A percentile compares a stretch with the other conserved stretches of the same genome.
These are phyloP conservation scores for Ispidina lecontei DNA, from an alignment of 2,797 vertebrate genomes.

Conservation along the genomic window DNA sequence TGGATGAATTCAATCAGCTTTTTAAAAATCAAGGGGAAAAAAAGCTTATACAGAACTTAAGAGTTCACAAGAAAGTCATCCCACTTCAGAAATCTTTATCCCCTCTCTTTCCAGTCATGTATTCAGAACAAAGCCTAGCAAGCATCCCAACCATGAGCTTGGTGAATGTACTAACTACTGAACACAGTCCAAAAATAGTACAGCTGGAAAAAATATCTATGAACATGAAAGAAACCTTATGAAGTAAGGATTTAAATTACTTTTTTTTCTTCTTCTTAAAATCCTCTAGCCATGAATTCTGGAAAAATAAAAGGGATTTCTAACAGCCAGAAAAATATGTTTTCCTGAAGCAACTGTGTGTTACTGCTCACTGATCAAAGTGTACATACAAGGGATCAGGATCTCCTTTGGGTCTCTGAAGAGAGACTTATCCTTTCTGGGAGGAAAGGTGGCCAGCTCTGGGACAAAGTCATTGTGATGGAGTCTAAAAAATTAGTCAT, in stretches of 20 bases:
- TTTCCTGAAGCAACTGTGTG: not conserved
- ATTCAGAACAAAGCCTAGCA: not conserved
- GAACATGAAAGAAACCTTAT: not conserved
- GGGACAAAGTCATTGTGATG: not conserved
- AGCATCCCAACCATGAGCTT: not conserved
- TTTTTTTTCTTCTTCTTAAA: not conserved
- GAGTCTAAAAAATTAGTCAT: not conserved
- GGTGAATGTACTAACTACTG: not conserved
- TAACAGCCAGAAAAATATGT: not conserved
- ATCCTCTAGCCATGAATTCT: not conserved
- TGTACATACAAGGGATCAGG: not conserved
- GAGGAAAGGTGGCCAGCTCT: not conserved
- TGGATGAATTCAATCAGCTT: not conserved
- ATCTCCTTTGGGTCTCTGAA: not conserved
- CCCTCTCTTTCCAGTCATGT: not conserved
- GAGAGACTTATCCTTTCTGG: not conserved
- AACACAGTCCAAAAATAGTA: not conserved
- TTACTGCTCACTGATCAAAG: not conserved
- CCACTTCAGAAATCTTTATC: not conserved
- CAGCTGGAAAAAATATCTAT: not conserved
- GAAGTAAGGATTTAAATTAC: not conserved
- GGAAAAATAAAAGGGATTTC: not conserved
- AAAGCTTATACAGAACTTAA: not conserved
- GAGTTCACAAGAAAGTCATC: not conserved
- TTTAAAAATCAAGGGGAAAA: rapidly evolving